phyloP scores from a whole-genome alignment of 1,140 invertebrate species.

The Cydia pomonella region DNA sequence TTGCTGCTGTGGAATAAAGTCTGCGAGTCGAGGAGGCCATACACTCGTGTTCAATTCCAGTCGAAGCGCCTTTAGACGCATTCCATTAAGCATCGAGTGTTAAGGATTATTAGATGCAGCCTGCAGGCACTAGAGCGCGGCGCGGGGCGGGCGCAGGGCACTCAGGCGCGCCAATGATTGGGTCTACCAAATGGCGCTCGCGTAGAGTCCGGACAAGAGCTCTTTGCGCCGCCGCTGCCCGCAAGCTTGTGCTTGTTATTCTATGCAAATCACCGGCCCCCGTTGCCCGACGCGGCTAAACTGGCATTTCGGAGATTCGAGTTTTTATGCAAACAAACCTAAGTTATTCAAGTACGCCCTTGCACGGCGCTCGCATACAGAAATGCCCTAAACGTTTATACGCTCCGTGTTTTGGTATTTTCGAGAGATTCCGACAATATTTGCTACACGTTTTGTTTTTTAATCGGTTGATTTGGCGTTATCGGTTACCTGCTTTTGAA shows the following conservation, averaged over 20 bases:
- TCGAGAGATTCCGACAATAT: constrained; percentile 32
- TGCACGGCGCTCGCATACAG: constrained; percentile 70
- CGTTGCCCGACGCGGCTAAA: constrained; percentile 58
- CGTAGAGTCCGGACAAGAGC: constrained; percentile 58
- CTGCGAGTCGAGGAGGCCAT: background rate
- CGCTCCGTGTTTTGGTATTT: constrained; percentile 36
- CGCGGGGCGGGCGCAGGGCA: background rate
- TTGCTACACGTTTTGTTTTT: constrained; percentile 29
- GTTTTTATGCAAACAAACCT: constrained; percentile 76
- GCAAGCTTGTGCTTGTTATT: constrained; percentile 70
- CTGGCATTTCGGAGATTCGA: constrained; percentile 67
- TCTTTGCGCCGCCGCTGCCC: constrained; percentile 48
- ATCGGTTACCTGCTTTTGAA: constrained; percentile 32
- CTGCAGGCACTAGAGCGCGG: constrained; percentile 14
- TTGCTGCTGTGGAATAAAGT: background rate
- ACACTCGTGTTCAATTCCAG: constrained; percentile 16
- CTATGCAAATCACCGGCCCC: constrained; percentile 70
- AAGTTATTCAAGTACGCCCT: constrained; percentile 74
- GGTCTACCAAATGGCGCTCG: constrained; percentile 52
- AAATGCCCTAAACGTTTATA: constrained; percentile 64
- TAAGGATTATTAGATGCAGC: constrained; percentile 33
- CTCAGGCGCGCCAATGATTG: constrained; percentile 48
- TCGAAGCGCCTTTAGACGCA: constrained; percentile 18
- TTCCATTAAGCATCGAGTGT: constrained; percentile 31
- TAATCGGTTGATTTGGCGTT: constrained; percentile 32